Conservation (phyloP, 2,113 vertebrate species). For the Triplophysa rosa region DNA sequence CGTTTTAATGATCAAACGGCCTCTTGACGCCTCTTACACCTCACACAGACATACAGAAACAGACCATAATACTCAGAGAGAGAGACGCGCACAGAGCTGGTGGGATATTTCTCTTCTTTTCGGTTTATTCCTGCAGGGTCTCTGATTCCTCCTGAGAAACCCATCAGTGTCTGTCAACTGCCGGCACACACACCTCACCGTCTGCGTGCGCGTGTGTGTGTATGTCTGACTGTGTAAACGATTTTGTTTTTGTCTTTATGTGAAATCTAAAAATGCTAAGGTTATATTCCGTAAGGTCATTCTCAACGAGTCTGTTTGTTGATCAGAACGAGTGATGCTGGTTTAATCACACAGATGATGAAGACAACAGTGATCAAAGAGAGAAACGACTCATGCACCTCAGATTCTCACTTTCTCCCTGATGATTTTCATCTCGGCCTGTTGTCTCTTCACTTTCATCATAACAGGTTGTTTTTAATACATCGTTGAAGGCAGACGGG, state of each 20-base stretch:
- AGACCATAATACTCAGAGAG: constrained; percentile 8
- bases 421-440: constrained; percentile 55
- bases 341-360: constrained; percentile 76
- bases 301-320: constrained; percentile 78
- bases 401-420: constrained; percentile 46
- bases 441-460: constrained; percentile 48
- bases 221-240: too few relatives aligned
- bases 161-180: constrained; percentile 67
- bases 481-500: constrained; percentile 69
- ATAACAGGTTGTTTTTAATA: constrained; percentile 60
- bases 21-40: constrained; percentile 25
- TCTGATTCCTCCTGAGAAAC: constrained; percentile 67
- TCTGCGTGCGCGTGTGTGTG: too few relatives aligned
- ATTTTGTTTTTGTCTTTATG: too few relatives aligned
- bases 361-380: too few relatives aligned
- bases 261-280: constrained; percentile 52
- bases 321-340: constrained; percentile 75
- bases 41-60: constrained; percentile 54
- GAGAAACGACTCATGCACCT: constrained; percentile 50
- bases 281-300: constrained; percentile 78
- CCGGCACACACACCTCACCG: too few relatives aligned
- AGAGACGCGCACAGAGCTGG: too few relatives aligned
- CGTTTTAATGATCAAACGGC: constrained; percentile 35
- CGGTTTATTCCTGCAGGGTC: neutral
- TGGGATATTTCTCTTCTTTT: too few relatives aligned